These are phyloP conservation scores for Gavialis gangeticus DNA, from an alignment of 2,113 vertebrate genomes.

Conservation along the genomic window DNA sequence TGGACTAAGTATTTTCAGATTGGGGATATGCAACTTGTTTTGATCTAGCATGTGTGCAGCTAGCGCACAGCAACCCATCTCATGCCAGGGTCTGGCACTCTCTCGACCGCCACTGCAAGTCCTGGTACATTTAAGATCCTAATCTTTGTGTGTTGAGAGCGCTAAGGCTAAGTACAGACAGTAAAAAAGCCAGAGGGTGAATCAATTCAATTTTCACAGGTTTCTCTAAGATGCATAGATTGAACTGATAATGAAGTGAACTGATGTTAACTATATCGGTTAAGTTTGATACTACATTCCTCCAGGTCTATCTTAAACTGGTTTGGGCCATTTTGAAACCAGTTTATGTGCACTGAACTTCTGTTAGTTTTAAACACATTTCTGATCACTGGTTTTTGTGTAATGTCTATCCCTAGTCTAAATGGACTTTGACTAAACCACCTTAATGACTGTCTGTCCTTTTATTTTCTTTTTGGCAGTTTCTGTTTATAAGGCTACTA, in stretches of 20 bases:
- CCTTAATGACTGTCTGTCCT: background rate
- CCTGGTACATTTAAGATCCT: no score
- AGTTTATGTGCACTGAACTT: no score
- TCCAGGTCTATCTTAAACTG: no score
- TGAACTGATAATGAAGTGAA: no score
- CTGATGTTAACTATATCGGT: no score
- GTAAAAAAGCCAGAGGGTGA: background rate
- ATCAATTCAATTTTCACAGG: background rate
- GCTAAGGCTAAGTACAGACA: no score
- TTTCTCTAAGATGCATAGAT: background rate
- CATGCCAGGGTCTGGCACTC: background rate
- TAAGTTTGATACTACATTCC: no score
- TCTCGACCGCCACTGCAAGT: background rate
- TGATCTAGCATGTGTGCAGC: background rate
- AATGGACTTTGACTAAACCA: background rate
- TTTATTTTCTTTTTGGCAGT: background rate
- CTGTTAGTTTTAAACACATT: no score
- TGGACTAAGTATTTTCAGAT: background rate
- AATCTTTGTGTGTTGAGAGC: no score
- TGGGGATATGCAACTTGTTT: background rate
- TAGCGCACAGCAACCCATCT: background rate
- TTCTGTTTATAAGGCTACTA: background rate
- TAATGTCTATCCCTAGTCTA: background rate
- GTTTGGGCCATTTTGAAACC: no score
- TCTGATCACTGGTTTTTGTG: no score